phyloP scores from a whole-genome alignment of 2,888 invertebrate genomes.

The Thysanoteuthis rhombus region DNA sequence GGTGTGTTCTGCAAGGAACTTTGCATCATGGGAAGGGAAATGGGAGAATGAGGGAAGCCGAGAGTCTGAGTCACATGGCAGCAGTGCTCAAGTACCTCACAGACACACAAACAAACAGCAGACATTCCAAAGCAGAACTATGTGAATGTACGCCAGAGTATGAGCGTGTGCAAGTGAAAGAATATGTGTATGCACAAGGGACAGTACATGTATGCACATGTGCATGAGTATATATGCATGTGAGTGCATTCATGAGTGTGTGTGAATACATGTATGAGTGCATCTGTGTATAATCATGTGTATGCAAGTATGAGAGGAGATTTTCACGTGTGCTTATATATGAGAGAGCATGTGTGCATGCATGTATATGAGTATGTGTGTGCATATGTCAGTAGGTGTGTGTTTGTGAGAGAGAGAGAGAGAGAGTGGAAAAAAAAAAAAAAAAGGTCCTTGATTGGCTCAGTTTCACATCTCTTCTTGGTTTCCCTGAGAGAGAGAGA shows the following conservation, averaged over 20 bases:
- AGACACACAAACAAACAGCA: neutral
- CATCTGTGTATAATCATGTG: no score
- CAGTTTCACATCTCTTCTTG: neutral
- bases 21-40: neutral
- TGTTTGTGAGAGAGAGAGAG: no score
- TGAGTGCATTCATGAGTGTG: neutral
- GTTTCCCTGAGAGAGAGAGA: neutral
- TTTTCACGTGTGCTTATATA: no score
- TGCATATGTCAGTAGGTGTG: no score
- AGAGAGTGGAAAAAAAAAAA: no score
- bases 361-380: no score
- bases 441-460: neutral
- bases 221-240: neutral
- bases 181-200: no score
- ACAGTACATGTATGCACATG: neutral
- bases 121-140: neutral
- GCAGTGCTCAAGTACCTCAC: neutral
- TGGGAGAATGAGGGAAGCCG: neutral
- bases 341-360: no score
- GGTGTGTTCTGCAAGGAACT: neutral
- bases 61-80: neutral
- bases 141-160: no score
- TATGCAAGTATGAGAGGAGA: no score
- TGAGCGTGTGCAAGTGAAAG: no score
- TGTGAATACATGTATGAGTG: no score